A percentile compares a stretch with the other conserved stretches of the same genome.
Conservation (phyloP, 2,797 vertebrate species). For the Propithecus deckenii region DNA sequence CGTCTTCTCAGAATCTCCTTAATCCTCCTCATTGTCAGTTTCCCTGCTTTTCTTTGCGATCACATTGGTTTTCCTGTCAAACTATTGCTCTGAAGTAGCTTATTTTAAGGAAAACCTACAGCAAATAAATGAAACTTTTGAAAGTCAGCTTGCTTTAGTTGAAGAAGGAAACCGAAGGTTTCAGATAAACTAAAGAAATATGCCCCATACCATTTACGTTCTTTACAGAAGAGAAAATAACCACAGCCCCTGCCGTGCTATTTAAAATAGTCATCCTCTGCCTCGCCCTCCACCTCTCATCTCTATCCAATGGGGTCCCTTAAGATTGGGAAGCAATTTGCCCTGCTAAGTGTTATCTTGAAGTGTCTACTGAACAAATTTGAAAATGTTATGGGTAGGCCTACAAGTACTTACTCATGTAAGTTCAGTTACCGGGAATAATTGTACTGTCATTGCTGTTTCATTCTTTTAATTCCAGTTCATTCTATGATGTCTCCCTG, state of each 20-base stretch:
- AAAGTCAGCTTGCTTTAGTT: not conserved
- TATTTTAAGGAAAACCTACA: slow-evolving; percentile 21
- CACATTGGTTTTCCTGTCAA: not conserved
- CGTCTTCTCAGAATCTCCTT: not conserved
- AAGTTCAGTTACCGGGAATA: not conserved
- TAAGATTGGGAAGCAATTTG: not conserved
- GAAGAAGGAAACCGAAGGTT: not conserved
- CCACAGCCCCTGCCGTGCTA: not conserved
- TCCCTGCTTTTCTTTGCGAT: not conserved
- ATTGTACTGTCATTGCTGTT: not conserved
- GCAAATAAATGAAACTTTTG: not conserved
- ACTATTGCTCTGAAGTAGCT: not conserved
- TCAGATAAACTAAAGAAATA: slow-evolving; percentile 20
- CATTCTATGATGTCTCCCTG: not conserved
- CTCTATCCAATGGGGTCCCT: not conserved
- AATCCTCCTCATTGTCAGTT: not conserved
- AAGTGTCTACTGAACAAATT: not conserved
- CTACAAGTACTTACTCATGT: not conserved
- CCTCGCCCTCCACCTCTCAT: not conserved
- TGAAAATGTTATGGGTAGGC: not conserved
- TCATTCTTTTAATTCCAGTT: slow-evolving; percentile 1
- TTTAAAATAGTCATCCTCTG: not conserved
- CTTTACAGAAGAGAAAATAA: not conserved
- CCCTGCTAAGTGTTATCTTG: not conserved
- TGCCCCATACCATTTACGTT: not conserved